Conservation (phyloP, 2,888 invertebrate genomes). For the Actias luna region DNA sequence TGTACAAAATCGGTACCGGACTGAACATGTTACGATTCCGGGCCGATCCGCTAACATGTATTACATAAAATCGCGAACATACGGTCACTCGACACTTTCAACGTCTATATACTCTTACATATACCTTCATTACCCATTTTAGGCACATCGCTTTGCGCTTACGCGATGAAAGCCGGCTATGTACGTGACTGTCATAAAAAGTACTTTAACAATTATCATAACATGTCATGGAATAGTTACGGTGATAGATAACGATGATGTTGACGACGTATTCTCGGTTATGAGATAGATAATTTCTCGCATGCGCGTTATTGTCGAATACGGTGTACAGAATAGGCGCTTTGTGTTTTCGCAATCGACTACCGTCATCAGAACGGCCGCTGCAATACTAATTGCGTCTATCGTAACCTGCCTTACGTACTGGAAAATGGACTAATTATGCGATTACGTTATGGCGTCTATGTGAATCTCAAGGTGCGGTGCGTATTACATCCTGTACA, state of each 20-base stretch:
- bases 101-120: neutral
- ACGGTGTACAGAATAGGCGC: neutral
- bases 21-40: too few species aligned
- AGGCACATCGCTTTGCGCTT: neutral
- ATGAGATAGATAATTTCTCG: neutral
- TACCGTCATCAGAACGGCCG: neutral
- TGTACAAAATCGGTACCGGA: too few species aligned
- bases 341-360: neutral
- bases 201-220: neutral
- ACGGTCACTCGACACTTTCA: neutral
- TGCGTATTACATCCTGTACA: neutral
- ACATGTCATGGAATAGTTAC: neutral
- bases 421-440: conserved; percentile 5
- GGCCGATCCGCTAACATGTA: too few species aligned
- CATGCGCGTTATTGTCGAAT: neutral
- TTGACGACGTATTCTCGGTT: neutral
- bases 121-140: neutral
- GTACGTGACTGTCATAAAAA: neutral
- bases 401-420: neutral
- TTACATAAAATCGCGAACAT: neutral
- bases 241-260: too few species aligned
- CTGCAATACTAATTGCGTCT: neutral
- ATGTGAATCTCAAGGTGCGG: neutral
- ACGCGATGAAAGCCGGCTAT: neutral
- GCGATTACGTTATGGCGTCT: neutral